Evolutionary conservation across 2,888 invertebrate genomes (phyloP), one percentile per base, ranked within the genome.

Genomic region (Crioceris asparagi): DNA sequence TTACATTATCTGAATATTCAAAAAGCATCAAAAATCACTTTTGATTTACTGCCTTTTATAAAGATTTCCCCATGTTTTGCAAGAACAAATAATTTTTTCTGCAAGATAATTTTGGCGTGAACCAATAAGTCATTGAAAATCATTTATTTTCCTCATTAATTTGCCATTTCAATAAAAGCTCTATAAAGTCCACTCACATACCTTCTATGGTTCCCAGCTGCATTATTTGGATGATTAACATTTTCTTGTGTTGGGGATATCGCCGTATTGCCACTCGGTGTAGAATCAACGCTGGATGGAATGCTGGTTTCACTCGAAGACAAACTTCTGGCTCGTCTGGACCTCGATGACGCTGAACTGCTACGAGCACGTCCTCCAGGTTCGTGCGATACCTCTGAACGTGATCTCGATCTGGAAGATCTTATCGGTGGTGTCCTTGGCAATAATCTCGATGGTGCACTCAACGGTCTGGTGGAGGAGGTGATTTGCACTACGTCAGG

Each of bases 231-330:
- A n/a, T n/a, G n/a, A n/a, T n/a, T n/a, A n/a, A n/a, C n/a, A n/a
- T 27, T 39, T n/a, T n/a, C n/a, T n/a, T 41, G 51, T 7, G 47
- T 49, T 5, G 57, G 57, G 8, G 55, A 52, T 4, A 56, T 39
- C 5, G 40, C 40, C 10, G 53, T 52, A 25, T 59, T 54, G 43
- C 55, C 55, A 39, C 57, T 61, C 3, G 60, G 59, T 3, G 57
- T 55, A 26, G 55, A 60, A 37, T 64, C 63, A 11, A 61, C 58
- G 38, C 62, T 65, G 12, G 63, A 62, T 10, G 57, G 58, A 17
- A 62, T 42, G 48, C 65, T 66, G 5, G 62, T 57, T 32, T 55
- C 64, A 45, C 64, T 64, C 3, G 60, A 62, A 12, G 64, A 64
- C 38, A 62, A 43, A 51, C 65, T 65, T 36, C 63, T 54, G 8